A percentile compares a stretch with the other conserved stretches of the same genome.
Evolutionary conservation across 2,797 vertebrate species (phyloP).

Genomic region (Crax fasciolata): DNA sequence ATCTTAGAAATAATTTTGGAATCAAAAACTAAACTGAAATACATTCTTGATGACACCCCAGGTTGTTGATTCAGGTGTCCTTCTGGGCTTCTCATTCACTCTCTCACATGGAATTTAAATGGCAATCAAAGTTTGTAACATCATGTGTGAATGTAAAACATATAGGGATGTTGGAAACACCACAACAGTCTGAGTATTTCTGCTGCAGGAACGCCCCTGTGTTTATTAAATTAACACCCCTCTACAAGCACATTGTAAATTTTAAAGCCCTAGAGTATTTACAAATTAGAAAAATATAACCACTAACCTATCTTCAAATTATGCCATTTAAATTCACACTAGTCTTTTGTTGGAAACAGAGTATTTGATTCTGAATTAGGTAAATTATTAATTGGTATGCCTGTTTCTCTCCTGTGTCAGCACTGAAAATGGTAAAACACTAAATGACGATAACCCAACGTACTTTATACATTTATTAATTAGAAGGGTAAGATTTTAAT

Average conservation of each 20-base stretch:
- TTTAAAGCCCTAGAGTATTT: background rate
- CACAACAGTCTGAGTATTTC: background rate
- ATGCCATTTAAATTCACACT: background rate
- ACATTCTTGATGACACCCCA: background rate
- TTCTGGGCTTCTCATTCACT: background rate
- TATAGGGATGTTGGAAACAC: background rate
- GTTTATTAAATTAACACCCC: background rate
- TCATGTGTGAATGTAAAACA: background rate
- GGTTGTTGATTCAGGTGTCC: background rate
- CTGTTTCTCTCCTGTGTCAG: background rate
- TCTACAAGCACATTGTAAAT: background rate
- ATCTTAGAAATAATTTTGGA: background rate
- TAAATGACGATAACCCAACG: background rate
- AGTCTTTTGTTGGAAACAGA: background rate
- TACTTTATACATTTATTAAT: background rate
- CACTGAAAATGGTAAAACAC: background rate
- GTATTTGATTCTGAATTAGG: background rate
- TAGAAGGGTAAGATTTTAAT: background rate
- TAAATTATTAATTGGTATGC: background rate
- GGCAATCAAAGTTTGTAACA: background rate
- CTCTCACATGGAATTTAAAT: background rate
- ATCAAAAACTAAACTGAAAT: background rate
- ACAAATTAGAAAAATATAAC: background rate
- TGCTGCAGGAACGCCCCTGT: background rate
- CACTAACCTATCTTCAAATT: background rate